Base-by-base conservation (phyloP, 1,140 invertebrate species). In the Notospermus geniculatus region DNA sequence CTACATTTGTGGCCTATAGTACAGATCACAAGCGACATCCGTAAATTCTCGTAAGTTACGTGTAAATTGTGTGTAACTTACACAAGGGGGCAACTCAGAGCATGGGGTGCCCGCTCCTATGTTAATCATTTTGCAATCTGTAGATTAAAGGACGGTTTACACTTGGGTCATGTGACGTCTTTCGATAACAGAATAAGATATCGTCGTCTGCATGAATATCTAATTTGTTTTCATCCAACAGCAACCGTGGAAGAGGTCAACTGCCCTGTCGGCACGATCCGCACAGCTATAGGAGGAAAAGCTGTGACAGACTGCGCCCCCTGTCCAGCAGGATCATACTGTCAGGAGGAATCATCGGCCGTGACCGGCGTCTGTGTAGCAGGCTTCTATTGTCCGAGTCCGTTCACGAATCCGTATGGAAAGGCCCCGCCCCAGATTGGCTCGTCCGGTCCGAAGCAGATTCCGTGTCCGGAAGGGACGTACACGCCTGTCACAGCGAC, bases 381-480 rank as follows among this genome's bases (percentile, higher is more conserved):
- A 19, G 77, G 77, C 15, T 79, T 68, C 65, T 79, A 79, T 58
- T 79, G 77, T 60, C 74, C 76, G 0, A 75, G 66, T 19, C 65
- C 67, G 54, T 63, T 79, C 25, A 54, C 65, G 1, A 79, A 77
- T 65, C 65, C 70, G 2, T 79, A 71, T 56, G 70, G 68, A 19
- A 54, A 54, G 7, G 28, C 54, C 5, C 73, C 72, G 22, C 41
- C 72, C 11, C 45, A 54, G 9, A 78, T 79, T 57, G 77, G 77
- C 7, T 71, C 74, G 0, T 76, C 73, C 60, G 77, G 77, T 29
- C 54, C 67, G 23, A 61, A 70, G 32, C 71, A 76, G 69, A 74
- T 76, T 60, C 56, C 67, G 41, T 79, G 77, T 62, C 76, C 76
- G 30, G 71, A 73, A 52, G 77, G 76, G 23, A 79, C 74, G 2